Conservation (phyloP, 2,113 vertebrate genomes). For the Clarias magur region DNA sequence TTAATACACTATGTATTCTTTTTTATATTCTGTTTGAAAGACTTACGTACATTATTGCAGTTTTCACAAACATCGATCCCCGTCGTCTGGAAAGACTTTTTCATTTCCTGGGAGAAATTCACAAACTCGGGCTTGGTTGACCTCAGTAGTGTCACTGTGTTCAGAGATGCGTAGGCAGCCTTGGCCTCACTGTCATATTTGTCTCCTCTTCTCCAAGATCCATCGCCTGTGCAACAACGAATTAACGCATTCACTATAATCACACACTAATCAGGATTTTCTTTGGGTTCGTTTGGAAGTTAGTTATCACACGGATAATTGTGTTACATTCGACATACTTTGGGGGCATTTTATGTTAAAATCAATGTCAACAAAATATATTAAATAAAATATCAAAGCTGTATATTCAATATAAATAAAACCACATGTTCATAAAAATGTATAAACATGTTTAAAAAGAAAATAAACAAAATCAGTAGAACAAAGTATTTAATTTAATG, state of each 20-base stretch:
- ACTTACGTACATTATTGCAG: constrained; percentile 87
- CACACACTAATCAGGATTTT: not conserved
- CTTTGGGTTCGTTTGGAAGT: not conserved
- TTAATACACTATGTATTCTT: no score
- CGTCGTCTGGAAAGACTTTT: constrained; percentile 80
- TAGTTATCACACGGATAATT: not conserved
- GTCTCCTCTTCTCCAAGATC: constrained; percentile 94
- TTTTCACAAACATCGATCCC: constrained; percentile 74
- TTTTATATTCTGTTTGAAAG: not conserved
- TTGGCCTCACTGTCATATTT: constrained; percentile 87
- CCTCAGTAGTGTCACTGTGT: constrained; percentile 90
- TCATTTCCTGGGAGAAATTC: constrained; percentile 92
- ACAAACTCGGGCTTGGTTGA: constrained; percentile 94
- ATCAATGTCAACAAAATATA: no score
- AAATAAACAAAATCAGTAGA: not conserved
- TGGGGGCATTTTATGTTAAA: not conserved
- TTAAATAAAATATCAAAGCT: no score
- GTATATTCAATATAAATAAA: no score
- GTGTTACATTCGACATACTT: not conserved
- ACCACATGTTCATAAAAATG: not conserved
- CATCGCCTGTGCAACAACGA: constrained; percentile 79
- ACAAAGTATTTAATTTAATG: not conserved
- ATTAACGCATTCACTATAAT: not conserved
- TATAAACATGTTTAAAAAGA: not conserved
- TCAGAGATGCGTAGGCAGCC: constrained; percentile 87